These are phyloP conservation scores for Phrynosoma blainvillii DNA, from an alignment of 2,113 vertebrate species.

Conservation along the genomic window DNA sequence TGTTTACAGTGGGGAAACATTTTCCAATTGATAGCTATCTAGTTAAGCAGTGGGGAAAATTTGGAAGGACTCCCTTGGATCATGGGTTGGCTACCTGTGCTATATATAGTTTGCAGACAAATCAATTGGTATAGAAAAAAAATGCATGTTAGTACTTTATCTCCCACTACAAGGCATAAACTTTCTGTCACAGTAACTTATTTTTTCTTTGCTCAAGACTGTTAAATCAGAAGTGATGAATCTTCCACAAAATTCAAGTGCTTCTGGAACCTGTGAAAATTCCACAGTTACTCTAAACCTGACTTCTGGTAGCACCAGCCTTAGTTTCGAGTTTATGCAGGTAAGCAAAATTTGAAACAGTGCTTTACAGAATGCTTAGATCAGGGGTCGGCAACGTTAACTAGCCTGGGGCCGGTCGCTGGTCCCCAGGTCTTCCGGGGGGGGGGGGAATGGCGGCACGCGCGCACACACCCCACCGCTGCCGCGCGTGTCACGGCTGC, in stretches of 20 bases:
- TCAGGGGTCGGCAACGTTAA: too few species aligned
- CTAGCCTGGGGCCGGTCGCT: too few species aligned
- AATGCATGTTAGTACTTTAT: background rate
- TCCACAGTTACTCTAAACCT: conserved; percentile 74
- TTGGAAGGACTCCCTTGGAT: background rate
- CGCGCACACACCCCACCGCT: too few species aligned
- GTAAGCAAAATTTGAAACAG: conserved; percentile 68
- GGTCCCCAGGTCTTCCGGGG: too few species aligned
- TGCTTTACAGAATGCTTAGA: background rate
- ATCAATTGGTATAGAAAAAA: background rate
- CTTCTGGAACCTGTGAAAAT: conserved; percentile 75
- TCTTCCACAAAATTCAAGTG: conserved; percentile 70
- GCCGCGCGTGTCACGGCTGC: too few species aligned
- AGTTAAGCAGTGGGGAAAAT: too few species aligned
- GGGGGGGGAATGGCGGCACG: too few species aligned
- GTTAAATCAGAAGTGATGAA: conserved; percentile 73
- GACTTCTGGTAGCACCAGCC: conserved; percentile 29
- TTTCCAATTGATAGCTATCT: background rate
- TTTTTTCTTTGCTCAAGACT: conserved; percentile 63
- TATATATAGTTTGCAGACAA: background rate
- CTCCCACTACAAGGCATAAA: background rate
- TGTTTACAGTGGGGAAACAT: background rate
- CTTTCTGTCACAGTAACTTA: background rate
- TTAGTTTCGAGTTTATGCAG: conserved; percentile 80
- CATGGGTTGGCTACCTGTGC: background rate